Conservation (phyloP, 2,888 invertebrate genomes). For the Hydriomena furcata region DNA sequence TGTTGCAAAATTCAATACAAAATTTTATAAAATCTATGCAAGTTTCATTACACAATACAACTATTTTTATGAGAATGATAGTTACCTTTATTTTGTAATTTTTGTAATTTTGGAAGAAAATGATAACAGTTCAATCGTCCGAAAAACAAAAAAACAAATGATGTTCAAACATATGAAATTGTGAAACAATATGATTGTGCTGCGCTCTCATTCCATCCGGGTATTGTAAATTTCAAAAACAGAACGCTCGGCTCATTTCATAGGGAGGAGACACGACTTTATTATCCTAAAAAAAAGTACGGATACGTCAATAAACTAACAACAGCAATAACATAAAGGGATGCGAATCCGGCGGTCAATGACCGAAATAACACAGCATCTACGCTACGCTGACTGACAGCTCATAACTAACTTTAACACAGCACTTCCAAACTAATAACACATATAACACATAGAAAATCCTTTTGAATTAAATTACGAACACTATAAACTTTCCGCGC, state of each 20-base stretch:
- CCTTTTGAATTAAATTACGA: slow-evolving; percentile 57
- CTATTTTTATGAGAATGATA: slow-evolving; percentile 52
- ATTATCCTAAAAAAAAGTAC: slow-evolving; percentile 69
- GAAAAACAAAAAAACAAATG: slow-evolving; percentile 84
- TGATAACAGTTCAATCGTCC: slow-evolving; percentile 80
- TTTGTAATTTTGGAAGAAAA: slow-evolving; percentile 83
- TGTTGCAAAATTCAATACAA: slow-evolving; percentile 33
- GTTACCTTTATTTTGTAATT: slow-evolving; percentile 82
- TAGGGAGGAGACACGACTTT: slow-evolving; percentile 74
- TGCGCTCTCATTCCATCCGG: slow-evolving; percentile 83
- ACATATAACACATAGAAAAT: slow-evolving; percentile 72
- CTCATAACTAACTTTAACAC: slow-evolving; percentile 68
- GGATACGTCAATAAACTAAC: slow-evolving; percentile 58
- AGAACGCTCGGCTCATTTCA: slow-evolving; percentile 76
- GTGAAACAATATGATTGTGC: slow-evolving; percentile 81
- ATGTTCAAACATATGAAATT: slow-evolving; percentile 82
- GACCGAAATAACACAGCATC: slow-evolving; percentile 82
- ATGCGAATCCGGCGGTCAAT: slow-evolving; percentile 82
- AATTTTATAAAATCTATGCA: slow-evolving; percentile 17
- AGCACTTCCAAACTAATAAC: slow-evolving; percentile 70
- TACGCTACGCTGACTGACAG: slow-evolving; percentile 71
- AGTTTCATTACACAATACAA: slow-evolving; percentile 17
- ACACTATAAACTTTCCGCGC: slow-evolving; percentile 79
- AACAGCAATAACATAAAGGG: slow-evolving; percentile 68
- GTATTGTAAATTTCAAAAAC: slow-evolving; percentile 78